Percentiles rank a stretch among this genome's conserved stretches.
phyloP scores from a whole-genome alignment of 2,797 vertebrate genomes.

The Mallotus villosus region DNA sequence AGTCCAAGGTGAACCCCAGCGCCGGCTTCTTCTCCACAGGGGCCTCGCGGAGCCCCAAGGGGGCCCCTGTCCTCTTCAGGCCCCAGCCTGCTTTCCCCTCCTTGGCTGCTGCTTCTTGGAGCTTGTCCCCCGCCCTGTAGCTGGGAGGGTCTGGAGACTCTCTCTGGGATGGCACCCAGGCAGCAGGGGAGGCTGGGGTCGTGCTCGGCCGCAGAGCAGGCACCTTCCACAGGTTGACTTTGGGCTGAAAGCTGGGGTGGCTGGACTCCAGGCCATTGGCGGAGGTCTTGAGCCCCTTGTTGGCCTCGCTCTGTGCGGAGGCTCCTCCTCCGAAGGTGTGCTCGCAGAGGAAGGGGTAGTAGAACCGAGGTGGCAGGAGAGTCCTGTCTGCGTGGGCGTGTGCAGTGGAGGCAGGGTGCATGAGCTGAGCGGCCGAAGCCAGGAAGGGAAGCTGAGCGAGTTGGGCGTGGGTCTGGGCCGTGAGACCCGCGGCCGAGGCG shows the following conservation, averaged over 20 bases:
- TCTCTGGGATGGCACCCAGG: slow-evolving; percentile 67
- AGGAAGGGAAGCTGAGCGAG: slow-evolving; percentile 86
- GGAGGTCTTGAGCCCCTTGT: slow-evolving; percentile 69
- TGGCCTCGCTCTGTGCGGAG: slow-evolving; percentile 58
- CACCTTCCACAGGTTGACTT: slow-evolving; percentile 81
- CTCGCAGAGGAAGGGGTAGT: slow-evolving; percentile 91
- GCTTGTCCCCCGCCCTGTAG: slow-evolving; percentile 60
- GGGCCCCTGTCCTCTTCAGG: slow-evolving; percentile 66
- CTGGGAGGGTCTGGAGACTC: slow-evolving; percentile 59
- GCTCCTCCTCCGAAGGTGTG: slow-evolving; percentile 73
- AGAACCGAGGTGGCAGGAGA: slow-evolving; percentile 82
- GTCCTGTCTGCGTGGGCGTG: slow-evolving; percentile 75
- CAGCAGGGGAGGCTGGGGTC: slow-evolving; percentile 39
- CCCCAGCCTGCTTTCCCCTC: slow-evolving; percentile 63
- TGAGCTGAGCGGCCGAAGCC: slow-evolving; percentile 83
- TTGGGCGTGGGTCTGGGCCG: slow-evolving; percentile 72
- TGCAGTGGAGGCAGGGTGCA: slow-evolving; percentile 72
- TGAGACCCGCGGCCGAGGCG: slow-evolving; percentile 43
- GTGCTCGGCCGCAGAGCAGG: slow-evolving; percentile 74
- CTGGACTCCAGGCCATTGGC: slow-evolving; percentile 39
- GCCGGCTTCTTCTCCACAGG: slow-evolving; percentile 75
- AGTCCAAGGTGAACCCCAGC: slow-evolving; percentile 66
- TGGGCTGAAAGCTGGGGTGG: slow-evolving; percentile 63
- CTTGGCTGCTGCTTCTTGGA: slow-evolving; percentile 44
- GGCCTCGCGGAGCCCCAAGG: slow-evolving; percentile 57